Conservation (phyloP, 2,888 invertebrate species). For the Flabesymbios commensalis region DNA sequence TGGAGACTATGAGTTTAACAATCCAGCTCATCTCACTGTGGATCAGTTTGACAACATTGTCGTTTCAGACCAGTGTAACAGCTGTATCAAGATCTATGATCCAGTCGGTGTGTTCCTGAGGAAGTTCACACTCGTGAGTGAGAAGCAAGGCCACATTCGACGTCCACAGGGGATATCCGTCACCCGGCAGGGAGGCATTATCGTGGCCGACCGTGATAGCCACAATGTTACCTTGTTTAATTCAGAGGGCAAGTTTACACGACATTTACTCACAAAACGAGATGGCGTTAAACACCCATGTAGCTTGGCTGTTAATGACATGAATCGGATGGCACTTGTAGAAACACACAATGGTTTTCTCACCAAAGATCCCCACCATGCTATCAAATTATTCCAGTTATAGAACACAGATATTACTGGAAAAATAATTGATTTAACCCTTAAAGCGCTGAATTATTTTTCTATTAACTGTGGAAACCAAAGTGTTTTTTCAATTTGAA, state of each 20-base stretch:
- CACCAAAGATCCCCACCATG: constrained; percentile 31
- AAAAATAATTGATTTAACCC: no score
- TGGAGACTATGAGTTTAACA: constrained; percentile 29
- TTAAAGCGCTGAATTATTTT: no score
- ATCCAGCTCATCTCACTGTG: constrained; percentile 28
- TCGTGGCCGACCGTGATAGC: constrained; percentile 32
- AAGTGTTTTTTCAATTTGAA: no score
- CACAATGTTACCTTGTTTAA: constrained; percentile 27
- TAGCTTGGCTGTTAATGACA: constrained; percentile 10
- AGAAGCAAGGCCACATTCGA: constrained; percentile 14
- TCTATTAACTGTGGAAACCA: no score
- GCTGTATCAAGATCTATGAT: constrained; percentile 28
- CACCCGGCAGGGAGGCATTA: constrained; percentile 22
- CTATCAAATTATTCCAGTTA: constrained; percentile 26
- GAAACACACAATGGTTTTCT: constrained; percentile 31
- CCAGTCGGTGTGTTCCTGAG: constrained; percentile 20
- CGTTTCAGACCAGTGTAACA: constrained; percentile 29
- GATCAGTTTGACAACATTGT: constrained; percentile 27
- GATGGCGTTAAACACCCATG: constrained; percentile 28
- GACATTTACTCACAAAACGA: constrained; percentile 20
- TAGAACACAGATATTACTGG: no score
- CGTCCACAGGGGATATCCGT: constrained; percentile 29
- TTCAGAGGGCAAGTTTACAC: constrained; percentile 25
- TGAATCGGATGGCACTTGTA: constrained; percentile 19
- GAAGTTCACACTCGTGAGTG: constrained; percentile 11